Evolutionary conservation across 2,797 vertebrate genomes (phyloP), one percentile per base, ranked within the genome.

Genomic region (Pelodytes ibericus): DNA sequence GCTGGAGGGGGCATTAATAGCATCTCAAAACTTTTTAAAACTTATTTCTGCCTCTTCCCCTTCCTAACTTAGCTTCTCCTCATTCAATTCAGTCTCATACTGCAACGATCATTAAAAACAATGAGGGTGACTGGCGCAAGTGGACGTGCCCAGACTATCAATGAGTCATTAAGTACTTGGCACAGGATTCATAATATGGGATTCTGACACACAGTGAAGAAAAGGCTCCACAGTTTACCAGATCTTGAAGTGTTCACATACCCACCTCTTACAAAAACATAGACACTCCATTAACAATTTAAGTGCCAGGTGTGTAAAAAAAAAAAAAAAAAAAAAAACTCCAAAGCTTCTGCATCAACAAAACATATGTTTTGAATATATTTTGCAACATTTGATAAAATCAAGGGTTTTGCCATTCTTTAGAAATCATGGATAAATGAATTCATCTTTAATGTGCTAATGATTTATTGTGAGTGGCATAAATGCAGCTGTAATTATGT

Each of bases 401-500:
- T 83, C 82, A 80, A 79, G 67, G 84, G n/a, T n/a, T n/a, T 83
- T 75, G n/a, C 63, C 71, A 86, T 83, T 82, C 88, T 89, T 86
- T 82, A 82, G 67, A 88, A 88, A 88, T 85, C 79, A 79, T 74
- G 78, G 82, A 82, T 86, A 87, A 89, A 88, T 82, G 84, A 88
- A 84, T 85, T 87, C 82, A 85, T 87, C 86, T 88, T 90, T 82
- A 92, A 90, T 83, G 71, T 87, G 87, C 87, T 90, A 90, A 90
- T 90, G 88, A 90, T 90, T 90, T 90, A 86, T 90, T 87, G 83
- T 84, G 87, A 91, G 87, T 86, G 85, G 86, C 80, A 89, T 83
- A 90, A 88, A 90, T 91, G 89, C 83, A 84, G 85, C 88, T 86
- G 82, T 88, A 91, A 92, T 92, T 93, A 92, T 90, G 86, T 65